phyloP scores from a whole-genome alignment of 2,888 invertebrate species.

The Chloroclystis v-ata region DNA sequence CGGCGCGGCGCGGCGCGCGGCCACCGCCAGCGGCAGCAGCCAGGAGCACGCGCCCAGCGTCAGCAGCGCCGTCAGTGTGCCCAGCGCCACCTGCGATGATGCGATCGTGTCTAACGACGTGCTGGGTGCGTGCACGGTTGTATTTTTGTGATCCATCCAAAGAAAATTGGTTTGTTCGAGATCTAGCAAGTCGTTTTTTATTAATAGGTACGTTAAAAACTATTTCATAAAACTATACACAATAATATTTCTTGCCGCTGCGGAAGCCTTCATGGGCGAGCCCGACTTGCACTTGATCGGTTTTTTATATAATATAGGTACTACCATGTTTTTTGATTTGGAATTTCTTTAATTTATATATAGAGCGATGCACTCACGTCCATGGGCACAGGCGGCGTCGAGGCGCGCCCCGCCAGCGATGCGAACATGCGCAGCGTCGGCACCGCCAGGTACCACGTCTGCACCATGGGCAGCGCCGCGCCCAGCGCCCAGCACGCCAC shows the following conservation, averaged over 20 bases:
- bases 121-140: no score
- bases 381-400: slow-evolving; percentile 81
- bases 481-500: slow-evolving; percentile 73
- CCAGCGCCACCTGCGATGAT: slow-evolving; percentile 44
- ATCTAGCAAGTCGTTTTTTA: no score
- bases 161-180: no score
- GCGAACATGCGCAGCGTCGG: slow-evolving; percentile 85
- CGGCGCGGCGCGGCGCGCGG: slow-evolving; percentile 32
- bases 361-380: slow-evolving; percentile 71
- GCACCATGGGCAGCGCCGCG: slow-evolving; percentile 78
- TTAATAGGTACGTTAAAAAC: no score
- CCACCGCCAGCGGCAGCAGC: slow-evolving; percentile 51
- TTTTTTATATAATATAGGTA: no score
- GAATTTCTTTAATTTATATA: no score
- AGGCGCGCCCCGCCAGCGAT: slow-evolving; percentile 89
- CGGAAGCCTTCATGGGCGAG: no score
- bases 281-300: no score
- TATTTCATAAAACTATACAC: no score
- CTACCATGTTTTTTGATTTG: no score
- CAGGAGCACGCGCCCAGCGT: slow-evolving; percentile 58
- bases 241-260: no score
- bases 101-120: not conserved
- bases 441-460: slow-evolving; percentile 83
- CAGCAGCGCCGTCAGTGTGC: slow-evolving; percentile 51
- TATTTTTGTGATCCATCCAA: no score